Evolutionary conservation across 2,888 invertebrate genomes (phyloP), one percentile per base, ranked within the genome.

Genomic region (Dryadula phaetusa): DNA sequence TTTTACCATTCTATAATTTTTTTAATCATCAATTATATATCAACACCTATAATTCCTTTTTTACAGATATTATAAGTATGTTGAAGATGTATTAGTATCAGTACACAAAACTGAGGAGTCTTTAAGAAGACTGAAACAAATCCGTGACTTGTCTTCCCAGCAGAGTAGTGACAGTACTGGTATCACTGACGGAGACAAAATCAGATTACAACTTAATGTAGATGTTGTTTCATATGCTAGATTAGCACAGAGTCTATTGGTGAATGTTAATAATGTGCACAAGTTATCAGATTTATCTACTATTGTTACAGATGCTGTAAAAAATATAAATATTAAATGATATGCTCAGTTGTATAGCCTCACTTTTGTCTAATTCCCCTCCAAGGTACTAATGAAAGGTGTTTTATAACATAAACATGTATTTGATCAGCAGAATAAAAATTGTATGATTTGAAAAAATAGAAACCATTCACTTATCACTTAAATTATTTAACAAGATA

Each of bases 41-140:
- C 37, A 37, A 37, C 6, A 37, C 10, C 10, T 12, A 37, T 37
- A 37, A 37, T 34, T 20, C 2, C 16, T 28, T 32, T 44, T 58
- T 81, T 84, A 46, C 81, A 94, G 94, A 77, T 97, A 97, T 86
- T 94, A 94, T 79, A 93, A 93, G 76, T 94, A 96, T 69, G 97
- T 98, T 16, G 94, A 95, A 77, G 98, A 98, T 86, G 98, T 99
- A 1, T 90, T 99, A 71, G 97, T 96, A 53, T 98, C 98, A 1
- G 98, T 99, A 10, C 97, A 97, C 84, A 98, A 97, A 90, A 99
- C 99, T 75, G 99, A 99, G 83, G 98, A 99, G 82, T 98, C 98
- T 65, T 89, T 99, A 73, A 95, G 97, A 81, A 94, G 98, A 76
- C 93, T 99, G 81, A 98, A 98, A 87, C 96, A 96, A 86, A 95